phyloP scores from a whole-genome alignment of 2,113 vertebrate species.

The Burhinus oedicnemus region DNA sequence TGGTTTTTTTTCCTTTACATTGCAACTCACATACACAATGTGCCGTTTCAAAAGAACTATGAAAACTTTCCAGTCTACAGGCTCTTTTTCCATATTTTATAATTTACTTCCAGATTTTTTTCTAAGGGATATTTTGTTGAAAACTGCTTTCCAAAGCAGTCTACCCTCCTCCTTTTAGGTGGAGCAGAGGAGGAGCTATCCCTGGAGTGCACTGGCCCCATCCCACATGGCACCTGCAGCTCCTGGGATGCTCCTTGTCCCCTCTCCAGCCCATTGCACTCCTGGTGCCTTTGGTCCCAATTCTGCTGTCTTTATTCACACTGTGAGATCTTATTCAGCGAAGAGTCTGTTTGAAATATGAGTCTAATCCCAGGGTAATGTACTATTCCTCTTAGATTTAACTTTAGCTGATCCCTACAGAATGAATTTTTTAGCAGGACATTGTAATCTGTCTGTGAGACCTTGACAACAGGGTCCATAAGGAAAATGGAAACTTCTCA shows the following conservation, averaged over 20 bases:
- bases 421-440: background rate
- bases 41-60: background rate
- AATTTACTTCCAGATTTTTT: background rate
- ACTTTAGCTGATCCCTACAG: background rate
- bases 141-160: background rate
- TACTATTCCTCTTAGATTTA: background rate
- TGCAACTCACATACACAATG: background rate
- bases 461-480: background rate
- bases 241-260: background rate
- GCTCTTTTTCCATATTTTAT: background rate
- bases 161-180: background rate
- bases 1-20: background rate
- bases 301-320: background rate
- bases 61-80: background rate
- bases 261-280: rapidly evolving
- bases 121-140: background rate
- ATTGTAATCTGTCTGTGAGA: background rate
- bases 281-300: background rate
- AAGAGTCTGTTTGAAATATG: background rate
- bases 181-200: background rate
- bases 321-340: background rate
- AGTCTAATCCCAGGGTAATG: background rate
- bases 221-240: background rate
- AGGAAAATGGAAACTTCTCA: background rate
- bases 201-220: rapidly evolving